phyloP scores from a whole-genome alignment of 2,113 vertebrate genomes.

The Sylvietta virens region DNA sequence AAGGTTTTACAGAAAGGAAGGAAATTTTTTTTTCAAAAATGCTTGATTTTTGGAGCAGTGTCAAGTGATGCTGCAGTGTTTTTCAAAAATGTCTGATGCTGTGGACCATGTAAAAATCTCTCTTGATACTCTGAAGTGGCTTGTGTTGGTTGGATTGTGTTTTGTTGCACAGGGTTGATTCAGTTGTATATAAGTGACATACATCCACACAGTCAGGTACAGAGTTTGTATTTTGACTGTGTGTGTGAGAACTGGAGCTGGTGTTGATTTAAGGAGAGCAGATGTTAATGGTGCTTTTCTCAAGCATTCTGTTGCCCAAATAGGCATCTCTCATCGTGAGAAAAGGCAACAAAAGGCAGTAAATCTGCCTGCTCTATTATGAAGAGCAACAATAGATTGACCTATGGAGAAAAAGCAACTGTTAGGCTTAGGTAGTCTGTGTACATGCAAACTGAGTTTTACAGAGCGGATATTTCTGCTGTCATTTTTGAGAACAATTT shows the following conservation, averaged over 20 bases:
- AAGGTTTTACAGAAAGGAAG: not conserved
- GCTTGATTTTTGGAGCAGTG: not conserved
- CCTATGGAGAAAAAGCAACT: conserved; percentile 74
- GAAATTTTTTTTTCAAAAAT: not conserved
- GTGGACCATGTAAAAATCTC: not conserved
- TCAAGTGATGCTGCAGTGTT: not conserved
- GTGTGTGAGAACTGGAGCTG: conserved; percentile 51
- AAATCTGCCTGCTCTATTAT: conserved; percentile 79
- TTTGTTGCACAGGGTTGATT: not conserved
- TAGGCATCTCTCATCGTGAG: conserved; percentile 66
- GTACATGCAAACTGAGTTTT: conserved; percentile 14
- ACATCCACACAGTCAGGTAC: not conserved
- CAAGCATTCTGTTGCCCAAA: conserved; percentile 57
- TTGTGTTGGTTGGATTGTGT: not conserved
- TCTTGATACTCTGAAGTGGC: not conserved
- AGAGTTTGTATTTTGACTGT: not conserved
- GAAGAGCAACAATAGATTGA: conserved; percentile 74
- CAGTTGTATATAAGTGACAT: not conserved
- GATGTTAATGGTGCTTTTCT: conserved; percentile 69
- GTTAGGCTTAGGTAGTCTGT: conserved; percentile 58
- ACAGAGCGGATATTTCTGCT: not conserved
- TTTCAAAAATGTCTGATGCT: not conserved
- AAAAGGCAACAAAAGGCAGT: conserved; percentile 68
- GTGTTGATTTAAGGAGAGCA: conserved; percentile 63
- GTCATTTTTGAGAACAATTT: conserved; percentile 31